Percentiles rank a stretch among this genome's conserved stretches.
phyloP scores from a whole-genome alignment of 1,140 invertebrate species.

The Papilio aristodemus region DNA sequence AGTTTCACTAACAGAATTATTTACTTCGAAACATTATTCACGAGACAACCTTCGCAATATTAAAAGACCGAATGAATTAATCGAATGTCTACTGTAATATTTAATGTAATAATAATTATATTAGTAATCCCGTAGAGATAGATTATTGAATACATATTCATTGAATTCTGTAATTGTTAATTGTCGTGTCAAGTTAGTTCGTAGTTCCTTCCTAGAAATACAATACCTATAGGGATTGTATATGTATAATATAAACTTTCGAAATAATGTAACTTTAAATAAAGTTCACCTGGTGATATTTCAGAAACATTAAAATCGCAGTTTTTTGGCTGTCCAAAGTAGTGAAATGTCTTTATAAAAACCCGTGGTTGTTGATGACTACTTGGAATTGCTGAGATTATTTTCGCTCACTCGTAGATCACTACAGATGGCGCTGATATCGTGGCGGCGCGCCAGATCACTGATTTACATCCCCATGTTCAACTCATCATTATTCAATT shows the following conservation, averaged over 20 bases:
- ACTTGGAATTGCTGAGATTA: slow-evolving; percentile 39
- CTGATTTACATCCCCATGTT: slow-evolving; percentile 48
- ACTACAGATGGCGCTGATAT: slow-evolving; percentile 65
- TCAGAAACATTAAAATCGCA: background rate
- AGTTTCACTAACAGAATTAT: slow-evolving; percentile 7
- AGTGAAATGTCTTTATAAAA: background rate
- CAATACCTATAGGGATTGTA: too few species aligned
- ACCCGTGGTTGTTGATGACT: slow-evolving; percentile 18
- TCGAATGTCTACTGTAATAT: background rate
- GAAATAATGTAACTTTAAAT: too few species aligned
- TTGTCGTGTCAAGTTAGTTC: too few species aligned
- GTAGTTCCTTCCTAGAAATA: too few species aligned
- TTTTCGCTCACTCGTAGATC: slow-evolving; percentile 48
- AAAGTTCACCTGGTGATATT: background rate
- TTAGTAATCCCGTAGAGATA: background rate
- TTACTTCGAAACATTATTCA: slow-evolving; percentile 4
- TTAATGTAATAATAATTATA: background rate
- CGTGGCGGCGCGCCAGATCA: slow-evolving; percentile 68
- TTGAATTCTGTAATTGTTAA: too few species aligned
- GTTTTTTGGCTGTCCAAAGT: background rate
- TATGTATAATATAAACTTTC: too few species aligned
- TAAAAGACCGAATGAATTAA: background rate
- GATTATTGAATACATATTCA: too few species aligned
- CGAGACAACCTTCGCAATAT: background rate
- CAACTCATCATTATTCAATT: slow-evolving; percentile 51